Evolutionary conservation across 2,113 vertebrate species (phyloP).

Genomic region (Hypocryptadius cinnamomeus): DNA sequence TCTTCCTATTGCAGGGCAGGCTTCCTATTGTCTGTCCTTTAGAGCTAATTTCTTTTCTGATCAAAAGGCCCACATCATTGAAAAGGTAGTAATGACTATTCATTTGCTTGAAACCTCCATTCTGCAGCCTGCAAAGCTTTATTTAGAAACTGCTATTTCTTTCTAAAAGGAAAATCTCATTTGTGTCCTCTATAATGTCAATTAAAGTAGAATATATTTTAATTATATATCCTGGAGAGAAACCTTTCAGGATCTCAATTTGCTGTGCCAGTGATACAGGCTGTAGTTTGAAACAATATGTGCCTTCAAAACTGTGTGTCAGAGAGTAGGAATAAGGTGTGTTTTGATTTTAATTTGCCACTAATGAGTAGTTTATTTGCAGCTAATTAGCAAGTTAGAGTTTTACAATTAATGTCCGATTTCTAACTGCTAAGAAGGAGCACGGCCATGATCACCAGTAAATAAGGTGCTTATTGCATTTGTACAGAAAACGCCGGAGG

Average conservation of each 20-base stretch:
- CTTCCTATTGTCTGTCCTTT: conserved; percentile 80
- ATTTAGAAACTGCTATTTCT: conserved; percentile 79
- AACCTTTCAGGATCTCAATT: conserved; percentile 78
- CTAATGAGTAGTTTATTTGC: conserved; percentile 75
- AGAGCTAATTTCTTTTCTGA: conserved; percentile 81
- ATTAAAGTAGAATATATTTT: conserved; percentile 81
- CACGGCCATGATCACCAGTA: neutral
- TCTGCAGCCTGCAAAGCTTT: conserved; percentile 72
- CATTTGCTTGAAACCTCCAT: conserved; percentile 75
- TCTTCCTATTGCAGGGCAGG: conserved; percentile 80
- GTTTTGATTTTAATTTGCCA: conserved; percentile 68
- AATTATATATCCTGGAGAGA: conserved; percentile 78
- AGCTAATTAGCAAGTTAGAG: conserved; percentile 72
- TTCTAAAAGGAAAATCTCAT: conserved; percentile 78
- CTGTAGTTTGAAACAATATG: conserved; percentile 58
- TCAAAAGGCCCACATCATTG: conserved; percentile 80
- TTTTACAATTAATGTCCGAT: conserved; percentile 66
- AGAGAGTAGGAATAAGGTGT: conserved; percentile 33
- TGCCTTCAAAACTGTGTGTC: conserved; percentile 58
- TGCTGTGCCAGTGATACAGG: conserved; percentile 61
- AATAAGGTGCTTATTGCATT: conserved; percentile 13
- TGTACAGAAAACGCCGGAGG: conserved; percentile 7
- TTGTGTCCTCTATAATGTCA: conserved; percentile 80
- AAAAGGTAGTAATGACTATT: conserved; percentile 85
- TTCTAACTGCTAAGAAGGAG: conserved; percentile 46